Evolutionary conservation across 2,797 vertebrate genomes (phyloP).

Genomic region (Champsocephalus esox): DNA sequence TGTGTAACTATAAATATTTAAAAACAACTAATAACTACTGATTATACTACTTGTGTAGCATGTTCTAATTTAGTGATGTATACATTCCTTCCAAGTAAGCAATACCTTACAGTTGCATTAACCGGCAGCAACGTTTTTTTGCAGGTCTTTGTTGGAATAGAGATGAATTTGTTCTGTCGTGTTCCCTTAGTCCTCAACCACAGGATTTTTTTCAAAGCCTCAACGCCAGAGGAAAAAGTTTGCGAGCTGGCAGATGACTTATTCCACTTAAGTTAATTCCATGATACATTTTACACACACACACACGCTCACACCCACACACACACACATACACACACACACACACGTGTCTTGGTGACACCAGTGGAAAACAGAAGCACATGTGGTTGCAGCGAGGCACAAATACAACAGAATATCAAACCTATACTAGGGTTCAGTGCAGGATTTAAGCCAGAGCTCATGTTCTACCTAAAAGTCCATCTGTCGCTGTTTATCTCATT

Average conservation of each 20-base stretch:
- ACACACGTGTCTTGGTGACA: constrained; percentile 31
- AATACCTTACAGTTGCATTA: no score
- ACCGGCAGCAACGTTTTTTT: background rate
- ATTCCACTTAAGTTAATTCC: constrained; percentile 40
- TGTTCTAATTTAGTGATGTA: no score
- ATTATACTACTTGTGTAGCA: background rate
- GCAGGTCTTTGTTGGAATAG: background rate
- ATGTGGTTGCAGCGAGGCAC: constrained; percentile 40
- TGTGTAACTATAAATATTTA: background rate
- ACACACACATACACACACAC: constrained; percentile 3
- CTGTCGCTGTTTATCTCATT: constrained; percentile 18
- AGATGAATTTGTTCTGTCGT: constrained; percentile 11
- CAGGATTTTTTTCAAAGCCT: constrained; percentile 35
- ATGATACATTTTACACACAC: constrained; percentile 17
- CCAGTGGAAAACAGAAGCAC: constrained; percentile 55
- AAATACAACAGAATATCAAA: constrained; percentile 21
- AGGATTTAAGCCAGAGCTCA: background rate
- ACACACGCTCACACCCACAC: background rate
- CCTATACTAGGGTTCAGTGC: background rate
- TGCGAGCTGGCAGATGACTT: constrained; percentile 31
- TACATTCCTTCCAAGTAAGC: no score
- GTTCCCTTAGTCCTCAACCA: background rate
- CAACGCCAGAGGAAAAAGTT: constrained; percentile 45
- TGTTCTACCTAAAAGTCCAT: constrained; percentile 11
- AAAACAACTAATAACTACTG: background rate